Base-by-base conservation (phyloP, 2,797 vertebrate genomes). In the Pseudopleuronectes americanus region DNA sequence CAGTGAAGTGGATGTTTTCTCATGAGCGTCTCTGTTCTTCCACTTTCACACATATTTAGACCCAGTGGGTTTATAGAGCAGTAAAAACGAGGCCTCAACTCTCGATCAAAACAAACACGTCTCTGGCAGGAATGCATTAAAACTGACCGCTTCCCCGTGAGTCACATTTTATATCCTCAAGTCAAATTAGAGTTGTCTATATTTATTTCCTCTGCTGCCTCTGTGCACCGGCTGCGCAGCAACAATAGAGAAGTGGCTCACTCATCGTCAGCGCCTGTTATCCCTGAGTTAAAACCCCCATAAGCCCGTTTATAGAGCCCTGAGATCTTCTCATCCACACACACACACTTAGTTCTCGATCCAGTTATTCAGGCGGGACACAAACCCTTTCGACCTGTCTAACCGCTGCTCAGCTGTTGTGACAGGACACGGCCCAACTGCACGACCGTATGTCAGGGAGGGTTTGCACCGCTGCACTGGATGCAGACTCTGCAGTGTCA, bases 401-500 rank as follows among this genome's bases (percentile, higher is more conserved):
- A 1, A 52, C 71, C 74, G 64, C 71, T 75, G 64, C 70, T 83
- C 69, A 51, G 45, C 56, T 43, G 9, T 28, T 28, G 52, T 63
- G 43, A 33, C 6, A 10, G 63, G 56, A 68, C 33, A 6, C 17
- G 26, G 31, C 12, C 70, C 3, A 6, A 14, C 49, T 23, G 49
- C 57, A 26, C 55, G 12, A 64, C 73, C 17, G 4, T 71, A 62
- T 49, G 58, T 54, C 59, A 52, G 64, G 17, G 68, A 54, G 47
- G 54, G 71, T 75, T 62, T 64, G 66, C 60, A 53, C 60, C 49
- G 12, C 58, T 51, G 74, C 48, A 1, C 28, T 54, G 73, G 83
- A 79, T 77, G 74, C 74, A 71, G 72, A 70, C 67, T 83, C 82
- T 57, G 76, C 78, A 84, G 68, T 81, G 70, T 87, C 85, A 84